These are phyloP conservation scores for Hypolimnas misippus DNA, from an alignment of 2,888 invertebrate species.

Conservation along the genomic window DNA sequence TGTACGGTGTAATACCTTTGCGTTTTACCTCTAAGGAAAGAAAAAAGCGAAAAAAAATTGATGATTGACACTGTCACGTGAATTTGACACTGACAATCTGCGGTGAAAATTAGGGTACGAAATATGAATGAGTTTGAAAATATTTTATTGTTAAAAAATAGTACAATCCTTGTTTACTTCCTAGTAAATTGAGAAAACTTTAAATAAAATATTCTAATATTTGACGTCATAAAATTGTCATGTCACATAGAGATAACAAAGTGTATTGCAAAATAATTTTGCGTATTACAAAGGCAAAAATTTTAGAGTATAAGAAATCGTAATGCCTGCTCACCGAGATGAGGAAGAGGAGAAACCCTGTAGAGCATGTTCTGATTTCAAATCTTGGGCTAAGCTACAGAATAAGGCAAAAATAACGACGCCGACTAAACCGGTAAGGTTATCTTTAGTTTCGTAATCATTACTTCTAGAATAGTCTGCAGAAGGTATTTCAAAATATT, in stretches of 20 bases:
- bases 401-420: slow-evolving; percentile 58
- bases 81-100: slow-evolving; percentile 15
- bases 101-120: slow-evolving; percentile 1
- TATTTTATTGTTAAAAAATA: neutral
- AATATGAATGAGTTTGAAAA: neutral
- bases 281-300: slow-evolving; percentile 39
- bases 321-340: slow-evolving; percentile 64
- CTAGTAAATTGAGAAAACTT: neutral
- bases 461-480: slow-evolving; percentile 7
- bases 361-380: slow-evolving; percentile 89
- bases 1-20: too few species aligned
- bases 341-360: slow-evolving; percentile 85
- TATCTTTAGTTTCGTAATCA: slow-evolving; percentile 55
- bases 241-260: slow-evolving; percentile 28
- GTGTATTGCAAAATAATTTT: slow-evolving; percentile 54
- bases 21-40: too few species aligned
- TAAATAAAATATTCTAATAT: neutral
- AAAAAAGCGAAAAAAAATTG: too few species aligned
- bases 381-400: slow-evolving; percentile 88
- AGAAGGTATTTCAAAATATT: neutral
- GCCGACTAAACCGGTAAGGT: slow-evolving; percentile 55
- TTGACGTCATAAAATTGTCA: slow-evolving; percentile 16
- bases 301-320: slow-evolving; percentile 36
- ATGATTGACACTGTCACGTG: slow-evolving; percentile 24
- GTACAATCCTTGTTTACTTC: neutral